These are phyloP conservation scores for Conus canariensis DNA, from an alignment of 2,888 invertebrate genomes.

Conservation along the genomic window DNA sequence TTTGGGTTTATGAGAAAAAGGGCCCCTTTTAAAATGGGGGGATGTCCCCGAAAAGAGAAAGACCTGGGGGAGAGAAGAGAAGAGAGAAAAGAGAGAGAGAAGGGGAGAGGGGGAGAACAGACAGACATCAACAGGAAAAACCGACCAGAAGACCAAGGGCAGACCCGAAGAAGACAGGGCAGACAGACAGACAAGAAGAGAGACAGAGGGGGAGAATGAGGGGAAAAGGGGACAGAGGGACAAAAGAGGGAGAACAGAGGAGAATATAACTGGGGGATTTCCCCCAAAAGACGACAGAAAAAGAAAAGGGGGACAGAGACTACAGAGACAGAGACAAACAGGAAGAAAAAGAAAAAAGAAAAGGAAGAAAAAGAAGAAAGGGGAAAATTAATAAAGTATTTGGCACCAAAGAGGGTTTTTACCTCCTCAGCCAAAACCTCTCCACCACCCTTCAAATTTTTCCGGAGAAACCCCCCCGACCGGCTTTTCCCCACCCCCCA, in stretches of 20 bases:
- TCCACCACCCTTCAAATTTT: too few relatives aligned
- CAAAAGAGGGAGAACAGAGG: not conserved
- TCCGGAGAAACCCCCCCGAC: too few relatives aligned
- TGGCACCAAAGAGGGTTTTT: too few relatives aligned
- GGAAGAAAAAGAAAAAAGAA: not conserved
- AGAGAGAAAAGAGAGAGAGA: slow-evolving; percentile 17
- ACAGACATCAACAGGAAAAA: too few relatives aligned
- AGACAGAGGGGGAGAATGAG: not conserved
- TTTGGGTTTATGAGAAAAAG: too few relatives aligned
- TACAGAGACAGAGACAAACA: not conserved
- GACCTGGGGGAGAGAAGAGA: not conserved
- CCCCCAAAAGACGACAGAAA: not conserved
- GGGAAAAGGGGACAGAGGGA: not conserved
- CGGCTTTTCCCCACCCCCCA: not conserved
- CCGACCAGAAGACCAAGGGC: too few relatives aligned
- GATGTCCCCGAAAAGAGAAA: not conserved
- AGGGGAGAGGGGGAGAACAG: not conserved
- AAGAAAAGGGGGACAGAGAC: not conserved
- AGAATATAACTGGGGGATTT: not conserved
- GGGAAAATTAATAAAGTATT: not conserved
- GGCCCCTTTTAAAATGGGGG: too few relatives aligned
- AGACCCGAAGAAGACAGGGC: not conserved
- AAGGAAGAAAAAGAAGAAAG: not conserved
- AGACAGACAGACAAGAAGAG: not conserved
- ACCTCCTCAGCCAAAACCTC: too few relatives aligned